Base-by-base conservation (phyloP, 2,888 invertebrate genomes). In the Pristionchus fissidentatus region DNA sequence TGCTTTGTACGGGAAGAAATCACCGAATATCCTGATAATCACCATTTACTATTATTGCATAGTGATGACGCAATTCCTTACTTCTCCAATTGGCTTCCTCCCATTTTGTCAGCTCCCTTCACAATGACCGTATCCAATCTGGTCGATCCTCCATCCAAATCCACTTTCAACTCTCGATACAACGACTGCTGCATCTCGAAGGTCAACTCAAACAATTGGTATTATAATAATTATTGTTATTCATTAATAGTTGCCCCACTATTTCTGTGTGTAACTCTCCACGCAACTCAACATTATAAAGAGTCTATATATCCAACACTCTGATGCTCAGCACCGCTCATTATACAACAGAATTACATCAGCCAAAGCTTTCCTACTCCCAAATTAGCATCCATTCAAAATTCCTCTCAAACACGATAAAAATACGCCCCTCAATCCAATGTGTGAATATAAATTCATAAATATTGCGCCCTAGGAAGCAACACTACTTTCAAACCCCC, bases 1-100 rank as follows among this genome's bases (percentile, higher is more conserved):
- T 57, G 57, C 57, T 26, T 57, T 57, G n/a, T 57, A 15, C n/a
- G 89, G 89, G 10, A 85, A 82, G 81, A 87, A 90, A 41, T 86
- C 87, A 7, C 88, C 89, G 78, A 90, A 90, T 32, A 90, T 88
- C 73, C 90, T 90, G 85, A 43, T 26, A 46, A 10, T 32, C 13
- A 1, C 41, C 38, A 32, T 38, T 22, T 15, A 15, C 49, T 15
- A 49, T 66, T 22, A 66, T 22, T 38, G 5, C 32, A 15, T 1
- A 66, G n/a, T 66, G 15, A 3, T 38, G 4, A 62, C 8, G 15
- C 22, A 62, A 52, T 7, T 1, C 83, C 85, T 83, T 70, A 87
- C 87, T 84, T 84, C 62, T 85, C 84, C 26, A 87, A 43, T 41
- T 86, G 83, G 80, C 83, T 85, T n/a, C 52, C 78, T n/a, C 79